These are phyloP conservation scores for Sarotherodon lohbergeri DNA, from an alignment of 2,113 vertebrate species.

Conservation along the genomic window DNA sequence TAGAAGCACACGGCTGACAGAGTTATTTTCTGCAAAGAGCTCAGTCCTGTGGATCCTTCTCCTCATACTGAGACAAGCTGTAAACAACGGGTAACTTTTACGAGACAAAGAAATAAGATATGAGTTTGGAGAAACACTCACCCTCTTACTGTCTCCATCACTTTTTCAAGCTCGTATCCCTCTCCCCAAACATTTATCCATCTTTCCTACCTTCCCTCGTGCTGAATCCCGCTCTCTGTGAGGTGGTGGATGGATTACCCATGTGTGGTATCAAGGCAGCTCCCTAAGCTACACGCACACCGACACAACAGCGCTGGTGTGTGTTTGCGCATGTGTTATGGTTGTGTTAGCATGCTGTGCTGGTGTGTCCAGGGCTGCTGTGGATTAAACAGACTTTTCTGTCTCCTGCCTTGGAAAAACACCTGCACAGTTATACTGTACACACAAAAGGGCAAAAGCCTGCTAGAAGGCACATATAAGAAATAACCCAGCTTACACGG, in stretches of 20 bases:
- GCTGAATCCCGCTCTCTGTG: constrained; percentile 27
- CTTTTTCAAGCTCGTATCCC: neutral
- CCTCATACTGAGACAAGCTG: neutral
- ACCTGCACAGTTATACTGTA: constrained; percentile 77
- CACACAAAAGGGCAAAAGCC: constrained; percentile 42
- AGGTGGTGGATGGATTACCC: constrained; percentile 54
- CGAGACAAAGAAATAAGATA: neutral
- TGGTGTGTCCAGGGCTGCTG: constrained; percentile 68
- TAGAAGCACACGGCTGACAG: neutral
- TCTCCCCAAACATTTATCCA: constrained; percentile 40
- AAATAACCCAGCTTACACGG: constrained; percentile 11
- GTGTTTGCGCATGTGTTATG: constrained; percentile 23
- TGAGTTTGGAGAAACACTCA: neutral
- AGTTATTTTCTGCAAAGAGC: neutral
- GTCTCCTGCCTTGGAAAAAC: constrained; percentile 84
- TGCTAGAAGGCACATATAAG: constrained; percentile 11
- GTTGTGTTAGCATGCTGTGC: constrained; percentile 86
- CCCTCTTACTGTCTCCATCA: neutral
- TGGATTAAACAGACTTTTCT: constrained; percentile 93
- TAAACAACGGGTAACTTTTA: neutral
- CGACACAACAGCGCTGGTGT: neutral
- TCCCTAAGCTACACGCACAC: constrained; percentile 18
- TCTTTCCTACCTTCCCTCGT: constrained; percentile 13
- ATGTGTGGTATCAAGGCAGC: constrained; percentile 42
- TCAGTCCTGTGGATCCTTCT: neutral